Evolutionary conservation across 2,888 invertebrate genomes (phyloP).

Genomic region (Sialis fuliginosa): DNA sequence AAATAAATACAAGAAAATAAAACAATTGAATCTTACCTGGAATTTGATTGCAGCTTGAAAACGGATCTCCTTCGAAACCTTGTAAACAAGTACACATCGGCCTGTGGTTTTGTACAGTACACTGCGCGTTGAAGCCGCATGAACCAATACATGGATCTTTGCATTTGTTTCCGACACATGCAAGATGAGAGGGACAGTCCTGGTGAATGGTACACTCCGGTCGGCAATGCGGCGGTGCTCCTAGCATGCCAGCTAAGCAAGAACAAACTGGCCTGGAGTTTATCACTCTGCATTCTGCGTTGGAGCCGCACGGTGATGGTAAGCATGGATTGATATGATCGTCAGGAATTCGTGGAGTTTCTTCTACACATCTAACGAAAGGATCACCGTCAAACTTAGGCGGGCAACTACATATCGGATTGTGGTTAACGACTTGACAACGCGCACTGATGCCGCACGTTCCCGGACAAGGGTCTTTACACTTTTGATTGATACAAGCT

Average conservation of each 20-base stretch:
- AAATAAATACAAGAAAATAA: not conserved
- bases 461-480: constrained; percentile 42
- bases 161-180: constrained; percentile 55
- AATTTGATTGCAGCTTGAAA: constrained; percentile 47
- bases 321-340: constrained; percentile 43
- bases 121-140: constrained; percentile 59
- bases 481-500: constrained; percentile 43
- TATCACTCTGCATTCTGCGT: constrained; percentile 44
- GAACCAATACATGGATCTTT: constrained; percentile 59
- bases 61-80: constrained; percentile 66
- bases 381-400: constrained; percentile 38
- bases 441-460: constrained; percentile 37
- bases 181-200: constrained; percentile 56
- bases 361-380: constrained; percentile 31
- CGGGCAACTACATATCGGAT: constrained; percentile 45
- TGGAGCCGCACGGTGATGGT: constrained; percentile 54
- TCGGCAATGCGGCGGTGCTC: constrained; percentile 60
- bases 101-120: constrained; percentile 54
- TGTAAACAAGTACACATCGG: constrained; percentile 56
- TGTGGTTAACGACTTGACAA: constrained; percentile 41
- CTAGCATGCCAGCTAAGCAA: constrained; percentile 55
- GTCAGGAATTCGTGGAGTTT: constrained; percentile 16
- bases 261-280: constrained; percentile 52
- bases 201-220: constrained; percentile 63
- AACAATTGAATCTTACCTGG: constrained; percentile 19